Percentiles rank a stretch among this genome's conserved stretches.
phyloP scores from a whole-genome alignment of 2,113 vertebrate genomes.

The Aix galericulata region DNA sequence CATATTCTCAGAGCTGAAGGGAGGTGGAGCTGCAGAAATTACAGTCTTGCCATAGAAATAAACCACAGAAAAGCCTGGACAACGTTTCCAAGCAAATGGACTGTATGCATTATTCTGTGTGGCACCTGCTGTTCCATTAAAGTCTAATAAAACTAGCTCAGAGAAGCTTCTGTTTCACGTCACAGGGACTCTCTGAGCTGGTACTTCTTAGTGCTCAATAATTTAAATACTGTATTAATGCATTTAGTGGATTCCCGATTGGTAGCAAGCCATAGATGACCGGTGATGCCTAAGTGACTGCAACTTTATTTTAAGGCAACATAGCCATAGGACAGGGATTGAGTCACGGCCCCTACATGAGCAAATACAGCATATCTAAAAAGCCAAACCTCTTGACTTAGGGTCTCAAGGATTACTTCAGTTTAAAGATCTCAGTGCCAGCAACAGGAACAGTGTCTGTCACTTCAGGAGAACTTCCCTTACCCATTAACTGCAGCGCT shows the following conservation, averaged over 20 bases:
- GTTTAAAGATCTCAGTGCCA: neutral
- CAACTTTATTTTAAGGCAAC: neutral
- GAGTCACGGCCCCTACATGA: neutral
- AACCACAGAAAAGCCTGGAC: neutral
- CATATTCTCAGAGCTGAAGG: neutral
- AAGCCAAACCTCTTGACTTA: neutral
- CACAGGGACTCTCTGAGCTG: neutral
- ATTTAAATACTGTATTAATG: neutral
- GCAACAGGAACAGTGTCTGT: neutral
- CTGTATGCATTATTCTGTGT: neutral
- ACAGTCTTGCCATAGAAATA: neutral
- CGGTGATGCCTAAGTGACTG: neutral
- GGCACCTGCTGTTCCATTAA: constrained; percentile 16
- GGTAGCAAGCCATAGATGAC: neutral
- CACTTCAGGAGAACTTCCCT: neutral
- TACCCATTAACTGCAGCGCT: neutral
- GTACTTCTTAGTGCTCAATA: neutral
- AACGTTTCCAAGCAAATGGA: constrained; percentile 3
- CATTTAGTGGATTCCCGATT: neutral
- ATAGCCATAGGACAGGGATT: neutral
- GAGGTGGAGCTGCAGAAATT: neutral
- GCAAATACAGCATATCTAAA: too few species aligned
- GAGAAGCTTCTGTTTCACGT: neutral
- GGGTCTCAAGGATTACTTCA: neutral
- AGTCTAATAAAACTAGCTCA: neutral